Conservation (phyloP, 2,888 invertebrate species). For the Cybosia mesomella region DNA sequence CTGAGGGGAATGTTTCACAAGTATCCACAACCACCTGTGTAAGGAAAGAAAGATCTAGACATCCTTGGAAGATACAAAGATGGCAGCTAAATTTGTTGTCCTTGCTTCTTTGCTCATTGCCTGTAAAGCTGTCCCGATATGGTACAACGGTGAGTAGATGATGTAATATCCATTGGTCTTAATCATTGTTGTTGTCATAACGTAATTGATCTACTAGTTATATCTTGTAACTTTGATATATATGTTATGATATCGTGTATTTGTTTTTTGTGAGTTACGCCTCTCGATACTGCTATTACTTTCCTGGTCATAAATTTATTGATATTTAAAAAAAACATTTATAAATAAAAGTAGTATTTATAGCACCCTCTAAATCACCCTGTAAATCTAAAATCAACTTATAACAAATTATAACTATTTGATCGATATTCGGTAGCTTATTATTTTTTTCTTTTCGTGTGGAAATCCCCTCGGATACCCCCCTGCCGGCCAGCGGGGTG, state of each 20-base stretch:
- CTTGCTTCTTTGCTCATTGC: conserved; percentile 62
- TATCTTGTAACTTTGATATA: not conserved
- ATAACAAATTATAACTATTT: too few relatives aligned
- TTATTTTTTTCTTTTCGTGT: too few relatives aligned
- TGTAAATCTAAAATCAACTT: too few relatives aligned
- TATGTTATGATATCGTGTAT: not conserved
- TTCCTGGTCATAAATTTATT: not conserved
- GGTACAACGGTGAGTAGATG: conserved; percentile 54
- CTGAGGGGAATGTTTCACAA: conserved; percentile 74
- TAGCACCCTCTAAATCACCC: too few relatives aligned
- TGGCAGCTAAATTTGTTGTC: conserved; percentile 71
- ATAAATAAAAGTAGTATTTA: too few relatives aligned
- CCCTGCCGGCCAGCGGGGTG: too few relatives aligned
- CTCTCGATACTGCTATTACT: not conserved
- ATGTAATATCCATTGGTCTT: conserved; percentile 18
- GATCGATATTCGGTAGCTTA: too few relatives aligned
- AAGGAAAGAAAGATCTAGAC: conserved; percentile 59
- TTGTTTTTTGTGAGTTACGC: not conserved
- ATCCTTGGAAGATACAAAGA: conserved; percentile 59
- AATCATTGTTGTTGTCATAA: conserved; percentile 1
- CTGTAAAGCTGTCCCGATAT: conserved; percentile 69
- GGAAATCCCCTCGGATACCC: too few relatives aligned
- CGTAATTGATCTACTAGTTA: conserved; percentile 4
- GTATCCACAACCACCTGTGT: conserved; percentile 71
- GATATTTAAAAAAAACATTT: not conserved